A percentile compares a stretch with the other conserved stretches of the same genome.
phyloP scores from a whole-genome alignment of 2,888 invertebrate species.

The Patella ulyssiponensis region DNA sequence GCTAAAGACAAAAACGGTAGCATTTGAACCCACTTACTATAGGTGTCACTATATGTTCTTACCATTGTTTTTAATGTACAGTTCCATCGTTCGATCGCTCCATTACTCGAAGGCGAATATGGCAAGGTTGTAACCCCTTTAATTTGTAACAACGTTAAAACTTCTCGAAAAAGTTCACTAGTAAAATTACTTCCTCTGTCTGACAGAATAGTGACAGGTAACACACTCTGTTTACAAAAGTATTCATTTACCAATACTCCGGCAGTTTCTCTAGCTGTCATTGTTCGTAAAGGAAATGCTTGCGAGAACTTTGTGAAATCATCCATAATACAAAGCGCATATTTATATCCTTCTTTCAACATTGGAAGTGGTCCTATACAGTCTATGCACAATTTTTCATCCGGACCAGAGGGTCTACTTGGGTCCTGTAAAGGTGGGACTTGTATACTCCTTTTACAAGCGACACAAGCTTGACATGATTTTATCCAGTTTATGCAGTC shows the following conservation, averaged over 20 bases:
- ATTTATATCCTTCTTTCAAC: not conserved
- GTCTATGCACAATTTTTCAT: not conserved
- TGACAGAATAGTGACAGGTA: conserved; percentile 4
- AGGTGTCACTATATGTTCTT: not conserved
- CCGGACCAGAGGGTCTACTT: not conserved
- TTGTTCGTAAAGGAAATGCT: not conserved
- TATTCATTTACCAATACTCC: not conserved
- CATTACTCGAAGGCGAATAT: not conserved
- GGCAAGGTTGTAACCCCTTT: not conserved
- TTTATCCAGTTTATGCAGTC: conserved; percentile 3
- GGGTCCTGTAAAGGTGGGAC: not conserved
- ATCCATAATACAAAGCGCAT: not conserved
- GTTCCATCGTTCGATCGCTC: not conserved
- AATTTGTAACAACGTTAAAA: not conserved
- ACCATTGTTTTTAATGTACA: conserved; percentile 3
- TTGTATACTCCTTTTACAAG: not conserved
- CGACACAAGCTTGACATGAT: not conserved
- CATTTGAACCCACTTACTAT: conserved; percentile 1
- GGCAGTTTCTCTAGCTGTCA: not conserved
- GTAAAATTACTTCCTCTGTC: not conserved
- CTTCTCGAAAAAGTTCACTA: not conserved
- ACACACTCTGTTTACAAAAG: conserved; percentile 5
- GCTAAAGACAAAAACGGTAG: not conserved
- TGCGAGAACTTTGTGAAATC: conserved; percentile 1
- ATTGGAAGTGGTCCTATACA: not conserved